phyloP scores from a whole-genome alignment of 2,113 vertebrate genomes.

The Panthera tigris region DNA sequence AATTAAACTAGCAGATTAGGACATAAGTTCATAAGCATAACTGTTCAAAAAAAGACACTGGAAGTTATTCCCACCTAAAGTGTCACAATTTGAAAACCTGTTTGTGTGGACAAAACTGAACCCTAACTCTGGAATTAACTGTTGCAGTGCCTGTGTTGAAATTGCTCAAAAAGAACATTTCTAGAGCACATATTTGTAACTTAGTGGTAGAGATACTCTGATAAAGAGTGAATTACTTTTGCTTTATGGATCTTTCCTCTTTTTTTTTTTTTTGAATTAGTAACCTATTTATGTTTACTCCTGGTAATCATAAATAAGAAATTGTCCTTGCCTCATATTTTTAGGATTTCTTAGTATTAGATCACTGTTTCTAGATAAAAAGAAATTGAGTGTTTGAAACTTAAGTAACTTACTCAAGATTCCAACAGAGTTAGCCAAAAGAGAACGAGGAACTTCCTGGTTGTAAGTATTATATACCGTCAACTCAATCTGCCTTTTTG shows the following conservation, averaged over 20 bases:
- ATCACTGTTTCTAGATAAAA: slow-evolving; percentile 35
- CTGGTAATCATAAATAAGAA: not conserved
- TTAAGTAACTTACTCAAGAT: not conserved
- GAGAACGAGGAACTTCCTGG: not conserved
- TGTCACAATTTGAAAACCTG: not conserved
- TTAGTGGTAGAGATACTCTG: not conserved
- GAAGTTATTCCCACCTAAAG: not conserved
- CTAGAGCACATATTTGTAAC: not conserved
- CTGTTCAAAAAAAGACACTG: not conserved
- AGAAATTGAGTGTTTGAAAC: not conserved
- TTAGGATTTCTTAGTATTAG: not conserved
- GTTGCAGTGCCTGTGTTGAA: not conserved
- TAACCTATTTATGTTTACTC: not conserved
- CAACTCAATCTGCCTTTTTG: not conserved
- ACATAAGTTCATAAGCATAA: not conserved
- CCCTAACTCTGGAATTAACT: not conserved
- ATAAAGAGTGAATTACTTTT: not conserved
- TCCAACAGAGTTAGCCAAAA: not conserved
- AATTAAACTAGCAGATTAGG: not conserved
- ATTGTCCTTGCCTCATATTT: not conserved
- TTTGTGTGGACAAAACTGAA: not conserved
- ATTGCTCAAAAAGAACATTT: not conserved
- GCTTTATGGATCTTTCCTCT: not conserved
- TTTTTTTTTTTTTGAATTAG: not conserved
- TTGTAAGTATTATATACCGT: not conserved